These are phyloP conservation scores for Muraenolepis orangiensis DNA, from an alignment of 2,797 vertebrate genomes.

Conservation along the genomic window DNA sequence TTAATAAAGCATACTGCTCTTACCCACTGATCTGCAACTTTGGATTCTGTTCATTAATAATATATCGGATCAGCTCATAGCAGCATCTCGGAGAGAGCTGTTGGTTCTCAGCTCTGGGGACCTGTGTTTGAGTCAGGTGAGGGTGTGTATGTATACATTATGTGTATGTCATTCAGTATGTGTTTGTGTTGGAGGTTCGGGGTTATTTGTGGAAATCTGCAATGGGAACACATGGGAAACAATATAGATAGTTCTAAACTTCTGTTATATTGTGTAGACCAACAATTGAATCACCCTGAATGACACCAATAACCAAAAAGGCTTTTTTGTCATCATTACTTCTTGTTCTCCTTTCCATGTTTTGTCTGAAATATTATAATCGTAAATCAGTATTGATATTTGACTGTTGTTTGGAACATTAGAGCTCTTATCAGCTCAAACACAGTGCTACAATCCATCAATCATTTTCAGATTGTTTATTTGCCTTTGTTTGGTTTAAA, in stretches of 20 bases:
- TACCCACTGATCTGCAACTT: constrained; percentile 45
- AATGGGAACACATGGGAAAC: not conserved
- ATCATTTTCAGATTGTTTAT: constrained; percentile 7
- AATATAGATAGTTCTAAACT: not conserved
- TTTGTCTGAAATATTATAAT: not conserved
- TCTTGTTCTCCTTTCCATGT: not conserved
- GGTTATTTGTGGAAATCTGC: not conserved
- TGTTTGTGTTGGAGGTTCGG: not conserved
- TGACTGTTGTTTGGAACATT: not conserved
- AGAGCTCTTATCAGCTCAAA: not conserved
- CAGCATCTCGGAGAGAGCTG: not conserved
- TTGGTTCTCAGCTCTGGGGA: not conserved
- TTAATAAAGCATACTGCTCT: constrained; percentile 97
- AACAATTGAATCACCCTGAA: not conserved
- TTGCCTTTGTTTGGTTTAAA: not conserved
- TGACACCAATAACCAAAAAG: not conserved
- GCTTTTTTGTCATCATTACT: not conserved
- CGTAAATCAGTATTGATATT: not conserved
- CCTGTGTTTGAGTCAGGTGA: too few species aligned
- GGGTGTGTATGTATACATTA: too few species aligned
- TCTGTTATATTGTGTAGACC: not conserved
- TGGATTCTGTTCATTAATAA: constrained; percentile 52
- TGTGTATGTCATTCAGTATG: not conserved
- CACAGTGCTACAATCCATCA: not conserved
- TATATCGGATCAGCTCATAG: constrained; percentile 27